A percentile compares a stretch with the other conserved stretches of the same genome.
phyloP scores from a whole-genome alignment of 1,140 invertebrate genomes.

The Agrilus planipennis region DNA sequence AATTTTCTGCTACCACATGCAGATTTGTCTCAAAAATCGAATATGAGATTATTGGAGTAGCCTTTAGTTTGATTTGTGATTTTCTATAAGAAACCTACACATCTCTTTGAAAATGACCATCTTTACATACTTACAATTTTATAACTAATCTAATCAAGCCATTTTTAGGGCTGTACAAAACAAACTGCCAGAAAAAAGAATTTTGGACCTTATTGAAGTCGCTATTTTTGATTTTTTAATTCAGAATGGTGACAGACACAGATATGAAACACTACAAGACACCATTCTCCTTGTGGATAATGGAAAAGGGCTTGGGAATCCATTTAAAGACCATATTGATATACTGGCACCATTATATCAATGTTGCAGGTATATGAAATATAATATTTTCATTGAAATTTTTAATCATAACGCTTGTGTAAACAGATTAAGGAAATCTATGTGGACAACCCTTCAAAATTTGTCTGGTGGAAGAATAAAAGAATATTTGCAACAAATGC shows the following conservation, averaged over 20 bases:
- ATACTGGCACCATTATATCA: slow-evolving; percentile 84
- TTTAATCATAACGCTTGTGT: no score
- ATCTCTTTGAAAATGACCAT: no score
- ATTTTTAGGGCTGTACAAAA: slow-evolving; percentile 40
- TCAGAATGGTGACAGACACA: slow-evolving; percentile 90
- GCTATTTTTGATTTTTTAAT: slow-evolving; percentile 88
- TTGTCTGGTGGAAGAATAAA: slow-evolving; percentile 55
- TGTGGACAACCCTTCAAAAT: slow-evolving; percentile 55
- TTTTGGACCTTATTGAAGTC: slow-evolving; percentile 79
- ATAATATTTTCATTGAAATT: slow-evolving; percentile 12
- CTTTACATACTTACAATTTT: no score
- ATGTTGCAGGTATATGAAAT: slow-evolving; percentile 68
- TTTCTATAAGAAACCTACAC: no score
- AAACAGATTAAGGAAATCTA: slow-evolving; percentile 53
- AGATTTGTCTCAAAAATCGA: no score
- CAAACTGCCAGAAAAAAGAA: slow-evolving; percentile 42
- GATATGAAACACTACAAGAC: slow-evolving; percentile 73
- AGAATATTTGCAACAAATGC: slow-evolving; percentile 38
- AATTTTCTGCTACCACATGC: no score
- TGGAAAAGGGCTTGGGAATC: slow-evolving; percentile 87
- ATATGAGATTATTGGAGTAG: no score
- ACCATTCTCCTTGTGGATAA: slow-evolving; percentile 80
- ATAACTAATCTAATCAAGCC: no score
- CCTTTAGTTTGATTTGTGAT: no score
- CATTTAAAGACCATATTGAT: slow-evolving; percentile 66